Conservation (phyloP, 1,140 invertebrate species). For the Ylistrum balloti region DNA sequence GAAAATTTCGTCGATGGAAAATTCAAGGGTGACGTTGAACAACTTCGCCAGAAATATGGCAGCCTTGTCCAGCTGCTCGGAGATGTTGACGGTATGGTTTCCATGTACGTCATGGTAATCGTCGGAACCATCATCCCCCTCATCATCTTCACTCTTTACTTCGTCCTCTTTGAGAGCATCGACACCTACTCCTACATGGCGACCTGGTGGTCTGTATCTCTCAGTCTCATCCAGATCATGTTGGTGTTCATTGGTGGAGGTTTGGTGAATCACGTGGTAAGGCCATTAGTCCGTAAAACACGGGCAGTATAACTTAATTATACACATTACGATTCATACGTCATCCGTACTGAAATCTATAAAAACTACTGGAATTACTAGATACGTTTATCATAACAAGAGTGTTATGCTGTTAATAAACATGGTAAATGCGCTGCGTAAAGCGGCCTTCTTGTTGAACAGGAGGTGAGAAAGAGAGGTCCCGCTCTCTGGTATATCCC, state of each 20-base stretch:
- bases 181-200: conserved; percentile 56
- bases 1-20: conserved; percentile 52
- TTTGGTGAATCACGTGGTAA: conserved; percentile 59
- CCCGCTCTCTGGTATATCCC: too few species aligned
- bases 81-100: conserved; percentile 54
- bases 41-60: conserved; percentile 47
- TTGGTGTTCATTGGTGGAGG: conserved; percentile 59
- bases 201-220: conserved; percentile 61
- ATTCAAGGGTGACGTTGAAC: conserved; percentile 58
- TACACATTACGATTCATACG: too few species aligned
- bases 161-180: conserved; percentile 56
- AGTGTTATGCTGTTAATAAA: too few species aligned
- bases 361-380: too few species aligned
- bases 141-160: conserved; percentile 63
- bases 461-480: too few species aligned
- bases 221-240: conserved; percentile 57
- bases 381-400: too few species aligned
- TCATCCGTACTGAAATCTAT: too few species aligned
- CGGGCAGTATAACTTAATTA: too few species aligned
- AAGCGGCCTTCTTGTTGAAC: too few species aligned
- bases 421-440: too few species aligned
- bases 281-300: too few species aligned
- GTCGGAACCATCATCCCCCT: conserved; percentile 60
- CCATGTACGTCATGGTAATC: conserved; percentile 53
- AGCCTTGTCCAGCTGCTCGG: conserved; percentile 41